Base-by-base conservation (phyloP, 2,113 vertebrate genomes). In the Chrysochloris asiatica region DNA sequence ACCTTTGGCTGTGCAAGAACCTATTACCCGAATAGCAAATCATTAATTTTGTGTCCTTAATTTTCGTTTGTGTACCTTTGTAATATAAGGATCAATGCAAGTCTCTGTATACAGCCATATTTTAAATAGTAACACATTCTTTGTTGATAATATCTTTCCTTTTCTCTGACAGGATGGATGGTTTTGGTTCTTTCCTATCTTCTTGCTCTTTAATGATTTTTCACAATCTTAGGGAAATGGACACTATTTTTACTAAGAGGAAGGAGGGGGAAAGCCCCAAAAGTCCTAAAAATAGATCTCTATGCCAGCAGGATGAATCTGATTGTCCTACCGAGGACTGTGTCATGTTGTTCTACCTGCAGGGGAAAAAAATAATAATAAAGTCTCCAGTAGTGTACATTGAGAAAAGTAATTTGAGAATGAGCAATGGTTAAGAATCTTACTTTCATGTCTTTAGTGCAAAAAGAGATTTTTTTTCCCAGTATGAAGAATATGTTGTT, bases 301-400 rank as follows among this genome's bases (percentile, higher is more conserved):
- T 26, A 12, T 33, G 63, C 11, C n/a, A 9, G 28, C 45, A 14
- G 22, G 48, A 26, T 1, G 13, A 22, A 17, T 28, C 82, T 2
- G 1, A 56, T 48, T 30, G 45, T 59, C 80, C 63, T 47, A 17
- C 6, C 30, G 59, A 72, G n/a, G 33, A 6, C 54, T 33, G 36
- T 0, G 4, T 17, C 69, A 17, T 3, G 0, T 24, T 11, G 1
- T 52, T 19, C 30, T 1, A 11, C 17, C 48, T 2, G 21, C 41
- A 6, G 26, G 0, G 38, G 59, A 21, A 24, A 28, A 33, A 33
- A 13, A 33, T 8, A 9, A n/a, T n/a, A n/a, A n/a, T n/a, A n/a
- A n/a, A 7, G 26, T 0, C 45, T 21, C 21, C 21, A n/a, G 24
- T 28, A 8, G 3, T 5, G 28, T n/a, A 56, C 54, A 4, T 21